phyloP scores from a whole-genome alignment of 2,797 vertebrate species.

The Acrossocheilus fasciatus region DNA sequence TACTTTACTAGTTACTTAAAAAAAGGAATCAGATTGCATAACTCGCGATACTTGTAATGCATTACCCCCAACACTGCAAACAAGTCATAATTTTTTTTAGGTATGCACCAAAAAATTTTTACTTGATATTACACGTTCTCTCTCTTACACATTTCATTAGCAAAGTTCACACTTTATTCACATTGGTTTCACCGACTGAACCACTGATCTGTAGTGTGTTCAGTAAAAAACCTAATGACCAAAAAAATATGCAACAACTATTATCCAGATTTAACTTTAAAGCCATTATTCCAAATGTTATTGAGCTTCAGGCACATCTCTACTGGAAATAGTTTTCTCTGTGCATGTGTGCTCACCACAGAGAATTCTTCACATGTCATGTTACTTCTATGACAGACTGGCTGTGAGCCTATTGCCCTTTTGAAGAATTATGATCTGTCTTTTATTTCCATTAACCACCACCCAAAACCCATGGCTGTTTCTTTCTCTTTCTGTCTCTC shows the following conservation, averaged over 20 bases:
- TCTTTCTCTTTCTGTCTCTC: slow-evolving; percentile 47
- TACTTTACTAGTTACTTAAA: neutral
- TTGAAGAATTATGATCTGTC: slow-evolving; percentile 48
- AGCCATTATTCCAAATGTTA: neutral
- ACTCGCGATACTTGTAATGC: neutral
- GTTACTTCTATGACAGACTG: slow-evolving; percentile 47
- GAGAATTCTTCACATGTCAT: slow-evolving; percentile 43
- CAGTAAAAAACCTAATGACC: neutral
- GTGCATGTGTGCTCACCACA: slow-evolving; percentile 12
- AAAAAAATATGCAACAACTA: slow-evolving; percentile 8
- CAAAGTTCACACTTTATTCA: neutral
- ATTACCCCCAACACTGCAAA: neutral
- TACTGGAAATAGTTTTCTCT: slow-evolving; percentile 37
- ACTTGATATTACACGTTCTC: neutral
- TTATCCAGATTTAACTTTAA: neutral
- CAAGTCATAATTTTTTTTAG: neutral
- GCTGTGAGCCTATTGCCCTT: slow-evolving; percentile 48
- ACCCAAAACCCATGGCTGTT: slow-evolving; percentile 10
- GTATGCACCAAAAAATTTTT: neutral
- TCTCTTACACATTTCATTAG: neutral
- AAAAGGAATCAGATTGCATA: neutral
- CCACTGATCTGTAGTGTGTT: neutral
- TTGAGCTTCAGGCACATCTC: neutral
- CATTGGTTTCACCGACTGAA: neutral
- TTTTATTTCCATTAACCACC: slow-evolving; percentile 35